Evolutionary conservation across 35 echinoderm and acorn worm genomes (phyloP), one percentile per base, ranked within the genome.

Genomic region (Holothuria glaberrima): DNA sequence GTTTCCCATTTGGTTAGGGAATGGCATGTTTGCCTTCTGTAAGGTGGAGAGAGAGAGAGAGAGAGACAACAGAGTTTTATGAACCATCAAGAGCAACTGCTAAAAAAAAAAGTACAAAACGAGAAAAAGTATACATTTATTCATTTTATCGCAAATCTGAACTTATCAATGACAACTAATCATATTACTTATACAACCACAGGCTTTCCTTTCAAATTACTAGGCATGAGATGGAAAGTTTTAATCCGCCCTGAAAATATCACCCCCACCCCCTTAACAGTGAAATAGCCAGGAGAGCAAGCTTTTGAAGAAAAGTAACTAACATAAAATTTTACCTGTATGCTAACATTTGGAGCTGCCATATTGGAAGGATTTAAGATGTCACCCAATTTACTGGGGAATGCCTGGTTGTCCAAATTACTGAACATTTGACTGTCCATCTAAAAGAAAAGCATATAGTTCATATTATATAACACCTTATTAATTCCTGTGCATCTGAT

Each of bases 341-440:
- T 99, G 38, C 90, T 94, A 63, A 99, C 97, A 93, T 99, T 99
- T 33, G 96, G 97, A 60, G 97, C 93, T 27, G 91, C 91, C 34
- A 77, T 90, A 73, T 87, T 92, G 56, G 78, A 62, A 32, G 90
- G 94, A 65, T 71, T 92, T 21, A 95, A 86, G 57, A 95, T 92
- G 35, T 95, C 94, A 16, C 86, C 88, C 22, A 95, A 86, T 87
- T 92, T 95, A 25, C 67, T 86, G 33, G 60, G 54, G 87, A 80
- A 97, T 27, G 75, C 90, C 81, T 94, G 95, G 5, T 74, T 86
- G 27, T 97, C 95, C 86, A 97, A 75, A 50, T 63, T 36, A 46
- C 52, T 65, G 18, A 94, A 88, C 30, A 91, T 87, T 44, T 66
- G 72, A 35, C 75, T 67, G 57, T 94, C 93, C 72, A 91, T 86